Conservation (phyloP, 2,888 invertebrate species). For the Steinernema hermaphroditum region DNA sequence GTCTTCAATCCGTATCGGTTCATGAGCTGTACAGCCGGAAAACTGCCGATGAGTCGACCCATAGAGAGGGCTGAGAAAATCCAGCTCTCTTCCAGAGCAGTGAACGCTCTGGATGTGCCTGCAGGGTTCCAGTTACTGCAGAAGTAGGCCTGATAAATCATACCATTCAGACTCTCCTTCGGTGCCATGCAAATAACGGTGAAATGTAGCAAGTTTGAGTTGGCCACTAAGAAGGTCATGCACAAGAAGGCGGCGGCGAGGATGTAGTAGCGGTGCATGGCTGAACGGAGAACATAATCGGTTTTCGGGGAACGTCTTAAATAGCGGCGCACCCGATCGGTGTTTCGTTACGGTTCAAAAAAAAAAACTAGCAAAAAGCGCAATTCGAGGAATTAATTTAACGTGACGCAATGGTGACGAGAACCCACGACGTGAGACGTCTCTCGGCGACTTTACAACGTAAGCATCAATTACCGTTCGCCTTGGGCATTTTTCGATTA, state of each 20-base stretch:
- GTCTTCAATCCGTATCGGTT: background rate
- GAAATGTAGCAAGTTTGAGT: background rate
- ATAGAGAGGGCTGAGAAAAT: background rate
- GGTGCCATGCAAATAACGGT: background rate
- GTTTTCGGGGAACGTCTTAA: too few species aligned
- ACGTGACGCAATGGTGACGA: too few species aligned
- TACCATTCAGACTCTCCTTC: background rate
- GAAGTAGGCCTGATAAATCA: background rate
- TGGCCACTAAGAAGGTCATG: slow-evolving; percentile 5
- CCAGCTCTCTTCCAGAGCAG: background rate
- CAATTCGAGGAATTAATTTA: too few species aligned
- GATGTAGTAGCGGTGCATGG: slow-evolving; percentile 10
- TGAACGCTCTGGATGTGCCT: too few species aligned
- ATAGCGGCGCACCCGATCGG: too few species aligned
- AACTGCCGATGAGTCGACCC: background rate
- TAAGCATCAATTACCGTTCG: too few species aligned
- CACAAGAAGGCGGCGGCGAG: background rate
- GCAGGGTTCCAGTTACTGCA: background rate
- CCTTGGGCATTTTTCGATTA: too few species aligned
- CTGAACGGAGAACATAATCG: background rate
- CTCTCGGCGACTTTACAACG: too few species aligned
- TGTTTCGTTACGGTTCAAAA: too few species aligned
- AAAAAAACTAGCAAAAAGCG: too few species aligned
- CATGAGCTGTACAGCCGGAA: background rate
- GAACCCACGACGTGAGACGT: too few species aligned